phyloP scores from a whole-genome alignment of 2,888 invertebrate genomes.

The Conchocele bisecta region DNA sequence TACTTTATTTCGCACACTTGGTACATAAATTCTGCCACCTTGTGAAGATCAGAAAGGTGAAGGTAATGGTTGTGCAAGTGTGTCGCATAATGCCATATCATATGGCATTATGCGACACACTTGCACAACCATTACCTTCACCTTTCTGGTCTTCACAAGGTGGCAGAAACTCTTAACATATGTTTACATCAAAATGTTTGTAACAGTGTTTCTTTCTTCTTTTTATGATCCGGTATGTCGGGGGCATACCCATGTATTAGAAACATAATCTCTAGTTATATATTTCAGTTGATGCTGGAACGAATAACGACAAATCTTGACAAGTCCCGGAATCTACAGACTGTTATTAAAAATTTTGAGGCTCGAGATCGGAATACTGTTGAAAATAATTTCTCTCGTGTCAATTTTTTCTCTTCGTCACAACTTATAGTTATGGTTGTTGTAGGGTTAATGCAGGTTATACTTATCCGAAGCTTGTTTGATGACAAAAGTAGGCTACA shows the following conservation, averaged over 20 bases:
- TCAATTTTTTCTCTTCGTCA: slow-evolving; percentile 88
- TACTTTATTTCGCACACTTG: too few relatives aligned
- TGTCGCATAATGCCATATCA: too few relatives aligned
- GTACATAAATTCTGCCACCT: too few relatives aligned
- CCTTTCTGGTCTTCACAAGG: too few relatives aligned
- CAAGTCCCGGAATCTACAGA: slow-evolving; percentile 79
- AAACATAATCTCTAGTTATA: too few relatives aligned
- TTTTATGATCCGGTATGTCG: too few relatives aligned
- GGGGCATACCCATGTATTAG: too few relatives aligned
- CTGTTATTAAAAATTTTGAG: slow-evolving; percentile 88
- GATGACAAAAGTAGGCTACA: slow-evolving; percentile 84
- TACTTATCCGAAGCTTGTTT: slow-evolving; percentile 91
- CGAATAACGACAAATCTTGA: slow-evolving; percentile 85
- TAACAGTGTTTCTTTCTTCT: not conserved
- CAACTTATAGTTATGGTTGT: slow-evolving; percentile 89
- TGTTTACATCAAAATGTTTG: not conserved
- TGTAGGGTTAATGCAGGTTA: slow-evolving; percentile 88
- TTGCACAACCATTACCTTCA: too few relatives aligned
- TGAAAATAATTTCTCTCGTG: slow-evolving; percentile 91
- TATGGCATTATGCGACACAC: too few relatives aligned
- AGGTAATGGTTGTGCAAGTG: too few relatives aligned
- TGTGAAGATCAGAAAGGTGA: too few relatives aligned
- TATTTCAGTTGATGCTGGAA: slow-evolving; percentile 87
- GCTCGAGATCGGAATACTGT: slow-evolving; percentile 92
- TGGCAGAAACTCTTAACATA: too few relatives aligned